A percentile compares a stretch with the other conserved stretches of the same genome.
Evolutionary conservation across 2,888 invertebrate species (phyloP).

Genomic region (Notodonta dromedarius): DNA sequence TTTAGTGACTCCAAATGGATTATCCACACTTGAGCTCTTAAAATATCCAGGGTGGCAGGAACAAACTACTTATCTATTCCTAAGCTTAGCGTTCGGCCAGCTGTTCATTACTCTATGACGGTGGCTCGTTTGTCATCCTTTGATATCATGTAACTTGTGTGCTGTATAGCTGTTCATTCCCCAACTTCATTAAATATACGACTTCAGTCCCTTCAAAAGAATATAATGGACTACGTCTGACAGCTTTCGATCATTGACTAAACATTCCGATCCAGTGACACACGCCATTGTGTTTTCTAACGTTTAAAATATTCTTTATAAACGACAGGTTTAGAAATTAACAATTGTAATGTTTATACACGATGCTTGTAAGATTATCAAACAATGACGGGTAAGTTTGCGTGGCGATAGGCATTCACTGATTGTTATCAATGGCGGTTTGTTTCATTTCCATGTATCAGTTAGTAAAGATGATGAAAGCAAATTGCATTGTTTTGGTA

Average conservation of each 20-base stretch:
- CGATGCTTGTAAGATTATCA: conserved; percentile 45
- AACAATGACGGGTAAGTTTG: conserved; percentile 40
- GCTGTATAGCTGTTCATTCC: not conserved
- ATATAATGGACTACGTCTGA: conserved; percentile 50
- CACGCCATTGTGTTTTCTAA: conserved; percentile 62
- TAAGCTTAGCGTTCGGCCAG: not conserved
- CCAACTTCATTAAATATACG: conserved; percentile 41
- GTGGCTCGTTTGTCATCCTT: not conserved
- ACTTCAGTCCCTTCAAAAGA: conserved; percentile 38
- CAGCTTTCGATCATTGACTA: conserved; percentile 54
- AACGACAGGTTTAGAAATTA: conserved; percentile 53
- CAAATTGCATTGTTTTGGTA: no score
- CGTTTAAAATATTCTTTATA: conserved; percentile 55
- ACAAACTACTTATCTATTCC: not conserved
- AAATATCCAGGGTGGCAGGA: no score
- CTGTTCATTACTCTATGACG: not conserved
- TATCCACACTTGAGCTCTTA: no score
- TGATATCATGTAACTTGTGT: not conserved
- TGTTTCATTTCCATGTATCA: conserved; percentile 11
- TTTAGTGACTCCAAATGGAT: no score
- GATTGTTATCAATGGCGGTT: conserved; percentile 29
- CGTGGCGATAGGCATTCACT: conserved; percentile 19
- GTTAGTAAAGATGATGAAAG: no score
- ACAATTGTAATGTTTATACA: conserved; percentile 55
- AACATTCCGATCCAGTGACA: conserved; percentile 64